phyloP scores from a whole-genome alignment of 2,113 vertebrate genomes.

The Carassius gibelio region DNA sequence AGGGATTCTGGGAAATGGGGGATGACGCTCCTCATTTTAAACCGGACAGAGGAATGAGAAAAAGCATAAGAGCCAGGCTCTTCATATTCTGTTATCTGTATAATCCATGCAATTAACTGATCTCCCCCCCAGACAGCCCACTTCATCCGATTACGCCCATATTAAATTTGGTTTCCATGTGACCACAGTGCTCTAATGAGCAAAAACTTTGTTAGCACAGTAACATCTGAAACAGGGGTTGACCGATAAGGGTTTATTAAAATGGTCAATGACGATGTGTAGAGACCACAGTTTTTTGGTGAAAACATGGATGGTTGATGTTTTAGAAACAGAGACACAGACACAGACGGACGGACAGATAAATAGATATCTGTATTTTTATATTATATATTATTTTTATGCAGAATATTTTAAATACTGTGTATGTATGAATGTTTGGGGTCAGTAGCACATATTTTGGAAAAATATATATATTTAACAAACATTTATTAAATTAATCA shows the following conservation, averaged over 20 bases:
- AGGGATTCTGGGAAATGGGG: not conserved
- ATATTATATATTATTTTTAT: too few species aligned
- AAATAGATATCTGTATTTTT: too few species aligned
- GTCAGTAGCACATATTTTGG: too few species aligned
- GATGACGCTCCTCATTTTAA: not conserved
- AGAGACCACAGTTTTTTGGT: not conserved
- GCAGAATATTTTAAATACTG: too few species aligned
- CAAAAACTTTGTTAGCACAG: constrained; percentile 20
- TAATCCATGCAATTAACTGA: constrained; percentile 19
- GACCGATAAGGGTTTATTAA: not conserved
- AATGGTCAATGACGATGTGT: not conserved
- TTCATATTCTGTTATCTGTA: not conserved
- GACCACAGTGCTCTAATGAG: constrained; percentile 31
- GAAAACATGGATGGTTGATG: not conserved
- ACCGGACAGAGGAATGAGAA: not conserved
- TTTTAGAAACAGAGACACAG: not conserved
- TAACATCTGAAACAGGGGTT: constrained; percentile 21
- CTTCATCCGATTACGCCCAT: constrained; percentile 53
- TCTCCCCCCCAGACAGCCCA: not conserved
- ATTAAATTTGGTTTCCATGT: constrained; percentile 58
- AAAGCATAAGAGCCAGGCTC: not conserved
- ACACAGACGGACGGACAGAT: not conserved
- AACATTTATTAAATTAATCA: too few species aligned
- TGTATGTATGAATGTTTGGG: too few species aligned
- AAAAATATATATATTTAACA: too few species aligned